Evolutionary conservation across 2,888 invertebrate genomes (phyloP).

Genomic region (Meandrusa payeni): DNA sequence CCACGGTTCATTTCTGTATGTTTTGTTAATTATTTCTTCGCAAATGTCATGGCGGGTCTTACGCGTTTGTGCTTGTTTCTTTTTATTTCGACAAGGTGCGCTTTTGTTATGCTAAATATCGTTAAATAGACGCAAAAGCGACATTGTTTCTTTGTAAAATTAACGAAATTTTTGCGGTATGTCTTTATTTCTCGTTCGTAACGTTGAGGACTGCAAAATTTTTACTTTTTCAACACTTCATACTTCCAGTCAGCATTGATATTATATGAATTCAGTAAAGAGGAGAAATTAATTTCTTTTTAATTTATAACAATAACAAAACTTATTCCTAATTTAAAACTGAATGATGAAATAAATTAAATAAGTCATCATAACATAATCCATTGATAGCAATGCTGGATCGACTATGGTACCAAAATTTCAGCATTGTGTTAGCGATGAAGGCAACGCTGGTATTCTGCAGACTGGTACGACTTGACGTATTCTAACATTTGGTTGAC

Average conservation of each 20-base stretch:
- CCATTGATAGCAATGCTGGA: no score
- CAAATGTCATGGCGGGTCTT: constrained; percentile 42
- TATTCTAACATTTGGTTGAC: no score
- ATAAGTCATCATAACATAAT: no score
- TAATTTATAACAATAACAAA: no score
- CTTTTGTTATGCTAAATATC: constrained; percentile 46
- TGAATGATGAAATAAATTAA: no score
- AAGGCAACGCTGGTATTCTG: no score
- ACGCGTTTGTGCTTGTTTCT: constrained; percentile 27
- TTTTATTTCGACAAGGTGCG: constrained; percentile 33
- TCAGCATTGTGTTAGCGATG: no score
- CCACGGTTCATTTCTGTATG: constrained; percentile 72
- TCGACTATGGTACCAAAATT: no score
- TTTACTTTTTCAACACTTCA: constrained; percentile 30
- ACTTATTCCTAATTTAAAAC: no score
- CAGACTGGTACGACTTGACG: no score
- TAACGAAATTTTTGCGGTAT: constrained; percentile 35
- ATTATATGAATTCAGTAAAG: no score
- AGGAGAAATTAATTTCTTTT: no score
- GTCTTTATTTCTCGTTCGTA: constrained; percentile 25
- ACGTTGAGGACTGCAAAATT: constrained; percentile 27
- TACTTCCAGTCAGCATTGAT: constrained; percentile 4
- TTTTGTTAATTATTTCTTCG: constrained; percentile 74
- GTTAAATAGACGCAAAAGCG: constrained; percentile 42
- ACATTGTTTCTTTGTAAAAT: constrained; percentile 43